Evolutionary conservation across 1,140 invertebrate species (phyloP).

Genomic region (Magallana ariakensis): DNA sequence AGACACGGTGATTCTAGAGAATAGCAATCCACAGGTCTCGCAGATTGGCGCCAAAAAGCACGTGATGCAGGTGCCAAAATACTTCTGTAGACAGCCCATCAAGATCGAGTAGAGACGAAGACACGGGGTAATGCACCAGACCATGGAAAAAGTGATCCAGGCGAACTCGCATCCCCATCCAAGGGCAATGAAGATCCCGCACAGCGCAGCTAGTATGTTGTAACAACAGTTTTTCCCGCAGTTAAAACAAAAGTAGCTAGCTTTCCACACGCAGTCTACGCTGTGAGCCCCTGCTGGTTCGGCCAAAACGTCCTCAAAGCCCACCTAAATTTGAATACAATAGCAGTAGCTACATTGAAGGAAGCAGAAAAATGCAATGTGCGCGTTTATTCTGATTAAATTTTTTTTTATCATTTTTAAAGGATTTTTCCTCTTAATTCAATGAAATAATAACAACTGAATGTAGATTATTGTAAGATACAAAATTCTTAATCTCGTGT

Average conservation of each 20-base stretch:
- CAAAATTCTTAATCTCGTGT: no score
- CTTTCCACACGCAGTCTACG: slow-evolving; percentile 87
- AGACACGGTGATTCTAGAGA: slow-evolving; percentile 42
- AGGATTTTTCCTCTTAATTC: no score
- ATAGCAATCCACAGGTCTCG: slow-evolving; percentile 45
- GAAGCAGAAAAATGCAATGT: no score
- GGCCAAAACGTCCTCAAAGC: slow-evolving; percentile 57
- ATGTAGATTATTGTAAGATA: no score
- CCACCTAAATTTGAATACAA: slow-evolving; percentile 39
- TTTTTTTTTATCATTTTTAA: no score
- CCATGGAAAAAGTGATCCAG: slow-evolving; percentile 84
- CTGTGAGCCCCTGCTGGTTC: slow-evolving; percentile 81
- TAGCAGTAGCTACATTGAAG: no score
- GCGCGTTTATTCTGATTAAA: no score
- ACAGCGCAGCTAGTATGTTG: slow-evolving; percentile 84
- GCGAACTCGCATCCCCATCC: slow-evolving; percentile 86
- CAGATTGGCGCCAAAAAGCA: slow-evolving; percentile 79
- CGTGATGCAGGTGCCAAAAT: slow-evolving; percentile 82
- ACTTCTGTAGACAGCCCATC: slow-evolving; percentile 83
- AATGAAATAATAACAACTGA: no score
- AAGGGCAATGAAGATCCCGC: slow-evolving; percentile 85
- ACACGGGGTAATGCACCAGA: slow-evolving; percentile 77
- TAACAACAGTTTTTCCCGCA: slow-evolving; percentile 86
- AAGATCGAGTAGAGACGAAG: slow-evolving; percentile 79
- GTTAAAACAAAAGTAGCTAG: slow-evolving; percentile 86